These are phyloP conservation scores for Tetragonisca angustula DNA, from an alignment of 2,888 invertebrate species.

Conservation along the genomic window DNA sequence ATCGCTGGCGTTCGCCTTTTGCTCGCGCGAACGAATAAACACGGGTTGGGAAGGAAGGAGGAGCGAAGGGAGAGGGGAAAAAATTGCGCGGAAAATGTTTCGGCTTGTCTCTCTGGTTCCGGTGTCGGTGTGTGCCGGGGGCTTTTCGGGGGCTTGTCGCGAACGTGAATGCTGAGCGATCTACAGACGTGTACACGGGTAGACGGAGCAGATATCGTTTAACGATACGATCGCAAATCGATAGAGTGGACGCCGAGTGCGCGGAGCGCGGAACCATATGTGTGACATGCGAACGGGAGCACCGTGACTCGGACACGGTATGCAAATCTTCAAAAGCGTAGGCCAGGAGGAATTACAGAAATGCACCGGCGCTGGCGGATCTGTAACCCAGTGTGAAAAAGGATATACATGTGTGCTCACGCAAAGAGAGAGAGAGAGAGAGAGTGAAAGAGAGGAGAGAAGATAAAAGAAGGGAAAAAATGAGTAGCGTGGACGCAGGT, in stretches of 20 bases:
- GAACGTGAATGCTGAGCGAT: neutral
- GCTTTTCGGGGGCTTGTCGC: constrained; percentile 5
- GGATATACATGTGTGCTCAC: neutral
- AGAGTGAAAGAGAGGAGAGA: neutral
- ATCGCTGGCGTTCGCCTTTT: no score
- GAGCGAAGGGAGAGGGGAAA: neutral
- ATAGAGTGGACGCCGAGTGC: constrained; percentile 18
- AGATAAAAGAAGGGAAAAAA: neutral
- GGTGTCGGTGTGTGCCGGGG: neutral
- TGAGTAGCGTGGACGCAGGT: neutral
- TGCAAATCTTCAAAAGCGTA: constrained; percentile 40
- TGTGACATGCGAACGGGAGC: constrained; percentile 17
- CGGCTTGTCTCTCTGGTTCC: neutral
- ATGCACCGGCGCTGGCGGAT: constrained; percentile 30
- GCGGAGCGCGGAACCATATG: neutral
- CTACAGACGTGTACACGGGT: neutral
- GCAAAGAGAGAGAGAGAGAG: no score
- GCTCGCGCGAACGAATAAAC: neutral
- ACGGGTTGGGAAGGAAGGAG: neutral
- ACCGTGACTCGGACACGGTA: constrained; percentile 3
- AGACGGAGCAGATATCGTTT: constrained; percentile 55
- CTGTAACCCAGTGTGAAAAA: constrained; percentile 1
- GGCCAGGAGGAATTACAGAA: constrained; percentile 38
- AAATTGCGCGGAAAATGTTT: constrained; percentile 14
- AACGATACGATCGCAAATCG: constrained; percentile 52